Base-by-base conservation (phyloP, 92 coral and sea anemone species). In the Desmophyllum pertusum region DNA sequence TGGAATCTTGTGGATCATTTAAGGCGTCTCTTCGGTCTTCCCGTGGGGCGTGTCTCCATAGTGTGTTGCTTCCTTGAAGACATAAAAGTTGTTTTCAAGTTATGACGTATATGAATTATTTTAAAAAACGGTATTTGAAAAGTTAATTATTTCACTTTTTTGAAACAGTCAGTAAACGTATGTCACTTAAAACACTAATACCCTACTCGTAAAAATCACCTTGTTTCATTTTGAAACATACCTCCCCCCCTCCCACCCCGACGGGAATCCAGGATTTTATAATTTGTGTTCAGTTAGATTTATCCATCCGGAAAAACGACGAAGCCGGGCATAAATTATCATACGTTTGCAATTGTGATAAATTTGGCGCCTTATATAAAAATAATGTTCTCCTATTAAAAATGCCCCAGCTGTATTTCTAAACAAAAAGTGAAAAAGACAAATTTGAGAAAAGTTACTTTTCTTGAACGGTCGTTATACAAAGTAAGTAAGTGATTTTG, bases 261-360 rank as follows among this genome's bases (percentile, higher is more conserved):
- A 19, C 61, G 0, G 1, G 1, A 13, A 5, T 1, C 51, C 51
- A 10, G 14, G 14, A 48, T 48, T 0, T 48, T 13, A 17, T 14
- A 3, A 48, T 48, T 48, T 63, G 35, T 63, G 39, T 18, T 18
- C 57, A 25, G 15, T 8, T 18, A 38, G 42, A 33, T 6, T 35
- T 66, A 66, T 33, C 38, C 77, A 43, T 72, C 57, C 57, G 53
- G 77, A 41, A 72, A 43, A 43, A 25, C 33, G 36, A 25, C 55
- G 29, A 17, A 13, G 3, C 10, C 13, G 25, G 77, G 77, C n/a
- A 73, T 73, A 42, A 73, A 73, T 73, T 73, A 73, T 73, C 57
- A 73, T 73, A 68, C n/a, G 6, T 68, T 68, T 37, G 25, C 9
- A 59, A 59, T 15, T n/a, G n/a, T n/a, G 2, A 59, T 6, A 35